A percentile compares a stretch with the other conserved stretches of the same genome.
Conservation (phyloP, 2,113 vertebrate genomes). For the Kryptolebias marmoratus region DNA sequence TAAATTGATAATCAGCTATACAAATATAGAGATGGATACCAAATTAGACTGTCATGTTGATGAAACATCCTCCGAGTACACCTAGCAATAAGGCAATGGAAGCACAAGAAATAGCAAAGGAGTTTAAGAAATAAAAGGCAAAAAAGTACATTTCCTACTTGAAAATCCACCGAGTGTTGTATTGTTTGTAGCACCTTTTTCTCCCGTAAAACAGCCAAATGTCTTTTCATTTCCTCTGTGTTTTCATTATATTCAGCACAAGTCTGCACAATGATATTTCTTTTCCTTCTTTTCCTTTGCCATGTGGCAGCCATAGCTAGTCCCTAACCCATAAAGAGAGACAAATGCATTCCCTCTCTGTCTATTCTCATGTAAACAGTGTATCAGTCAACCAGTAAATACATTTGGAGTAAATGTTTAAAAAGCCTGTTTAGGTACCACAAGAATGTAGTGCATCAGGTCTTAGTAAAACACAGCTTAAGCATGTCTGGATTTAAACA, state of each 20-base stretch:
- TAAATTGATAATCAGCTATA: constrained; percentile 74
- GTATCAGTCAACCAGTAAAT: constrained; percentile 74
- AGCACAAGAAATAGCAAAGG: constrained; percentile 38
- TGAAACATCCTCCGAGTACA: constrained; percentile 39
- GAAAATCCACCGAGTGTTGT: constrained; percentile 29
- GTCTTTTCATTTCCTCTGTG: constrained; percentile 35
- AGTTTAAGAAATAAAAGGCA: constrained; percentile 22
- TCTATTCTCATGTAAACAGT: constrained; percentile 58
- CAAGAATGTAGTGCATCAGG: constrained; percentile 72
- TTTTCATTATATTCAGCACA: constrained; percentile 35
- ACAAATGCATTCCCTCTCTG: constrained; percentile 53
- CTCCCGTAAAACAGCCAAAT: constrained; percentile 10
- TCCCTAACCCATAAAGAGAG: constrained; percentile 64
- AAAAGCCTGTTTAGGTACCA: constrained; percentile 70
- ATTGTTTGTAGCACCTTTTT: neutral
- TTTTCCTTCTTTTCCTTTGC: constrained; percentile 32
- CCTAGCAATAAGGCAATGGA: constrained; percentile 42
- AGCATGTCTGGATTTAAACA: constrained; percentile 67
- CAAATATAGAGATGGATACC: constrained; percentile 68
- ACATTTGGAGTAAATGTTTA: constrained; percentile 77
- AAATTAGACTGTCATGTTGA: constrained; percentile 38
- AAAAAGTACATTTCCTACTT: constrained; percentile 14
- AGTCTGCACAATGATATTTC: constrained; percentile 4
- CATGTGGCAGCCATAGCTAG: constrained; percentile 56
- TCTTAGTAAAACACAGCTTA: constrained; percentile 69